Base-by-base conservation (phyloP, 2,888 invertebrate genomes). In the Chrysina gloriosa region DNA sequence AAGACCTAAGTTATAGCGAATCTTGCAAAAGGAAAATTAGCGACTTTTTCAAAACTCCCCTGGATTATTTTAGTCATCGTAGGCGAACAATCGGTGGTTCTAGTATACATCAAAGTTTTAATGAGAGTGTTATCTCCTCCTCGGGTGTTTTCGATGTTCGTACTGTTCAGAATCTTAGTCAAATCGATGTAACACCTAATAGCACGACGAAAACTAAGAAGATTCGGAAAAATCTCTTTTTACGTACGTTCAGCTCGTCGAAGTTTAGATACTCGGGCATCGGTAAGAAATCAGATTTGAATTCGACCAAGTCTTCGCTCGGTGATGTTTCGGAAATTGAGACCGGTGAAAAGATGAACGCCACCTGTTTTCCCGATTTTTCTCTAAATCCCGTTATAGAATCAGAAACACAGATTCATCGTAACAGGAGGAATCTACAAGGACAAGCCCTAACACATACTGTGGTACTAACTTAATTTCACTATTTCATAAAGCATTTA, bases 391-490 rank as follows among this genome's bases (percentile, higher is more conserved):
- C 80, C 54, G 36, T 68, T 48, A 67, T 70, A 65, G 64, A 63
- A 21, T 58, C 47, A 67, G 76, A 75, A 69, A 65, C 70, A 68
- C 74, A 67, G 76, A 75, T 76, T 75, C 76, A 77, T 74, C 70
- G 73, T 69, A 71, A 67, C 63, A 70, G 71, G 71, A 68, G 21
- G 78, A 78, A 80, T 56, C 71, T 77, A 71, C 76, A 78, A 72
- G 78, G 79, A 76, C 75, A 77, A 75, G 74, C 80, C 74, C 76
- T 78, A 73, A 74, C 78, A 79, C 75, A 80, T 77, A 73, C 78
- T 77, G 79, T 77, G 82, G 82, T 83, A 83, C 83, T 83, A 82
- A 83, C 82, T 82, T 82, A 79, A 80, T 80, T 78, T 77, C 76
- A 69, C 67, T 71, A 64, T 71, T 68, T 71, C 21, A 56, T n/a